A percentile compares a stretch with the other conserved stretches of the same genome.
These are phyloP conservation scores for Hippocampus kuda DNA, from an alignment of 2,797 vertebrate species.

Conservation along the genomic window DNA sequence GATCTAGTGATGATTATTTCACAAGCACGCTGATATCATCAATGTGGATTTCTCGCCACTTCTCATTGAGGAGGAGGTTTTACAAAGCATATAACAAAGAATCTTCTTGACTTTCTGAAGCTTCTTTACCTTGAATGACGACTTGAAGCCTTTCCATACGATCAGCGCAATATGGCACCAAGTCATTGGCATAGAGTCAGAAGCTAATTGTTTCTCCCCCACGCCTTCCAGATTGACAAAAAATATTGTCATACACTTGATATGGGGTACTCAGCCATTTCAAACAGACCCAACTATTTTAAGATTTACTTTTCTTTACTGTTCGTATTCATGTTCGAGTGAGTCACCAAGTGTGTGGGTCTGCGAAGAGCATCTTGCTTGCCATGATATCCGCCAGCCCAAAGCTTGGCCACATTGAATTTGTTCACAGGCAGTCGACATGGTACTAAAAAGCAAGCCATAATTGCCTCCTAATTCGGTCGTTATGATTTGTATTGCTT, in stretches of 20 bases:
- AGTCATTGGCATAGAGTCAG: slow-evolving; percentile 11
- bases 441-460: background rate
- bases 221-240: background rate
- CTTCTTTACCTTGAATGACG: slow-evolving; percentile 10
- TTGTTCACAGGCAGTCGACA: background rate
- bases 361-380: too few species aligned
- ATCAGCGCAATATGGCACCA: slow-evolving; percentile 4
- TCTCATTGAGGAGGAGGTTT: slow-evolving; percentile 51
- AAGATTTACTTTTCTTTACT: background rate
- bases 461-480: background rate
- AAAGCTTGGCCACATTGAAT: background rate
- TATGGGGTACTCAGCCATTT: background rate
- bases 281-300: background rate
- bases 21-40: slow-evolving; percentile 54
- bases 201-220: background rate
- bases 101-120: slow-evolving; percentile 16
- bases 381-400: too few species aligned
- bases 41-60: slow-evolving; percentile 47
- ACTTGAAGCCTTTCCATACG: slow-evolving; percentile 16
- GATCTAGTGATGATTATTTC: slow-evolving; percentile 66
- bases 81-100: slow-evolving; percentile 47
- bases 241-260: background rate
- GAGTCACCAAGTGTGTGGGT: too few species aligned
- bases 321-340: too few species aligned
- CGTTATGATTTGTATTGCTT: background rate